Evolutionary conservation across 2,797 vertebrate species (phyloP), one percentile per base, ranked within the genome.

Genomic region (Propithecus perrieri): DNA sequence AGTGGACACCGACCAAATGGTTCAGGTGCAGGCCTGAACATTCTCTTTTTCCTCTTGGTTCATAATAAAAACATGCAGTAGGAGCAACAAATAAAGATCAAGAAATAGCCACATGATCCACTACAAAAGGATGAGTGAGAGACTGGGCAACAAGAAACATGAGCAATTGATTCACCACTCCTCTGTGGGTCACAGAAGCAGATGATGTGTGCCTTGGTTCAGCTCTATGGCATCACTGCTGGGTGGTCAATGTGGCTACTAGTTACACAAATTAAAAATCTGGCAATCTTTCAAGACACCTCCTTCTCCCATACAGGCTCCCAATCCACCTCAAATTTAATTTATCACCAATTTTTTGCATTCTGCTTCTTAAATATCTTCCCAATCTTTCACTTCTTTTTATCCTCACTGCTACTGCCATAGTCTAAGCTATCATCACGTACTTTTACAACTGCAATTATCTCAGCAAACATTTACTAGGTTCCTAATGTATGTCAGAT

Each of bases 361-460:
- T 85, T 81, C 20, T 35, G 5, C 46, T 74, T 35, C 41, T 74
- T 85, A 65, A 50, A 30, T 76, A 57, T 69, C 63, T 94, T 84
- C 14, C 41, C 11, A 17, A 2, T 43, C 14, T 24, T 30, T 48
- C 5, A 46, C 30, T 71, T 91, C 17, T 89, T 50, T 81, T 57
- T 53, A 35, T 88, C 43, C 28, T 93, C 10, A 38, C 18, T 71
- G 30, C 53, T 80, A 30, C 11, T 26, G 4, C 57, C 22, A 43
- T 55, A 57, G 4, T 30, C 43, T 94, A 50, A 81, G 11, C 28
- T 50, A 81, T 53, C 26, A 48, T 46, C 69, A 28, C 50, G 89
- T 80, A 20, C 24, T 2, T 91, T 83, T 55, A 69, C 46, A 74
- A 38, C 30, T 22, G 2, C 13, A 91, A n/a, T 92, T 14, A 76